These are phyloP conservation scores for Pyrocoelia pectoralis DNA, from an alignment of 2,888 invertebrate genomes.

Conservation along the genomic window DNA sequence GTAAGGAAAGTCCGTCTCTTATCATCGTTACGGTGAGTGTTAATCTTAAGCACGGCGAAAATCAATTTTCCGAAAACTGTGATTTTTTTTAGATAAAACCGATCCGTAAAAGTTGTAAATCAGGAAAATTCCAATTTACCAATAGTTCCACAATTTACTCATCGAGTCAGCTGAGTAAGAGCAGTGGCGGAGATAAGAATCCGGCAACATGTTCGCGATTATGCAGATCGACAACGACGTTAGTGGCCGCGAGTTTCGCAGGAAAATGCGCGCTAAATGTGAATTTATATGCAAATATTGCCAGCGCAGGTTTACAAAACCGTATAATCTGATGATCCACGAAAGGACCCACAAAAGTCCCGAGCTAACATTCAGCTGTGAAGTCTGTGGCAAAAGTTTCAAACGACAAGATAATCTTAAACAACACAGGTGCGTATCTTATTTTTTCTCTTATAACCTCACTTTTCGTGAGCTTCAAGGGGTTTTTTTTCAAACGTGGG, in stretches of 20 bases:
- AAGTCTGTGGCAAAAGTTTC: constrained; percentile 97
- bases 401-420: constrained; percentile 96
- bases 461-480: not conserved
- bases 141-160: constrained; percentile 29
- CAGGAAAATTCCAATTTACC: constrained; percentile 28
- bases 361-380: constrained; percentile 96
- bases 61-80: not conserved
- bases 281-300: constrained; percentile 99
- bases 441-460: constrained; percentile 12
- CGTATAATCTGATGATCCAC: constrained; percentile 98
- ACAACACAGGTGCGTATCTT: constrained; percentile 82
- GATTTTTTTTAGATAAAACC: not conserved
- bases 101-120: constrained; percentile 6
- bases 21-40: not conserved
- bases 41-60: not conserved
- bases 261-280: constrained; percentile 92
- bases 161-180: constrained; percentile 35
- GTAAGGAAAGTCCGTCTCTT: not conserved
- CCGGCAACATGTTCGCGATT: constrained; percentile 83
- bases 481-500: not conserved
- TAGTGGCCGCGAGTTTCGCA: constrained; percentile 84
- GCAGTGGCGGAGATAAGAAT: constrained; percentile 40
- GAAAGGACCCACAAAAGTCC: constrained; percentile 97
- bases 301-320: constrained; percentile 96
- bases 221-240: constrained; percentile 90